Conservation (phyloP, 2,797 vertebrate species). For the Trachops cirrhosus region DNA sequence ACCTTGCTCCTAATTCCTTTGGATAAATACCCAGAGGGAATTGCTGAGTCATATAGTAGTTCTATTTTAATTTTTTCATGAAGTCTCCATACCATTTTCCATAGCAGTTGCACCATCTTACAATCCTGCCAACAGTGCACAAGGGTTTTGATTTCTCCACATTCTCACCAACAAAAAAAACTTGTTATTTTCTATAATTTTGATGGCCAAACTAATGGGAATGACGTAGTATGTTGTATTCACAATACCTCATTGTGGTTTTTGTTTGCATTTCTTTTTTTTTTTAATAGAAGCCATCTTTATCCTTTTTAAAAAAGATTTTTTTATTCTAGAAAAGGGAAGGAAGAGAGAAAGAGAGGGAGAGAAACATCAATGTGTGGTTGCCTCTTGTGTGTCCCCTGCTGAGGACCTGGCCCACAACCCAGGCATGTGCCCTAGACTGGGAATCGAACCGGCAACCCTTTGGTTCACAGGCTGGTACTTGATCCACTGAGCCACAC, state of each 20-base stretch:
- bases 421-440: too few relatives aligned
- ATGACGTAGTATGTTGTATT: neutral
- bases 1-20: neutral
- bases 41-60: neutral
- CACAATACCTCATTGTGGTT: neutral
- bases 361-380: too few relatives aligned
- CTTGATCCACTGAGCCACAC: too few relatives aligned
- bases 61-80: neutral
- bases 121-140: neutral
- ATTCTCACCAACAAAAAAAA: neutral
- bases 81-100: neutral
- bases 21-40: neutral
- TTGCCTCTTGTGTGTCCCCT: too few relatives aligned
- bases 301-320: too few relatives aligned
- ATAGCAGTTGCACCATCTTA: neutral
- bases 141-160: neutral
- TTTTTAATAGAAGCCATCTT: neutral
- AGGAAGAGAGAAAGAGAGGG: too few relatives aligned
- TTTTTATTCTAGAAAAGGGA: too few relatives aligned
- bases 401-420: too few relatives aligned
- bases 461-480: too few relatives aligned
- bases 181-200: neutral
- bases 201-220: neutral
- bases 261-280: neutral
- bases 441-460: too few relatives aligned